Percentiles rank a stretch among this genome's conserved stretches.
These are phyloP conservation scores for Macrostomum lignano DNA, from an alignment of 1,140 invertebrate species.

Conservation along the genomic window DNA sequence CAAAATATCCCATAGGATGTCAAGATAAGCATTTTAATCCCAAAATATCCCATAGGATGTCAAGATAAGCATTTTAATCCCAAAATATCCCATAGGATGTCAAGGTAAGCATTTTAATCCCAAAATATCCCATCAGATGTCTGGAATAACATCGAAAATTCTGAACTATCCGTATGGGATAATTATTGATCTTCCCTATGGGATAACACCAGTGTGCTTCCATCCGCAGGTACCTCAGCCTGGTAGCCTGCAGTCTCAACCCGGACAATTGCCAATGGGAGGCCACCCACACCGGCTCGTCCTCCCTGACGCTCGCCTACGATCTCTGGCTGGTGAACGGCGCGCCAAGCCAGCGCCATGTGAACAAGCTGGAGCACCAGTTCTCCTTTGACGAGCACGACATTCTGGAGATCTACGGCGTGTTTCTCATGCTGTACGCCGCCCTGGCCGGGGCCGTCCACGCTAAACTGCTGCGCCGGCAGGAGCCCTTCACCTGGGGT, in stretches of 20 bases:
- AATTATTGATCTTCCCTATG: too few species aligned
- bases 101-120: too few species aligned
- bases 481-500: background rate
- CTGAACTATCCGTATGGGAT: too few species aligned
- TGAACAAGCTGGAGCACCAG: conserved; percentile 60
- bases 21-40: too few species aligned
- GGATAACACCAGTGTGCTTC: too few species aligned
- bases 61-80: too few species aligned
- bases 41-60: too few species aligned
- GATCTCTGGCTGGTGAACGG: conserved; percentile 86
- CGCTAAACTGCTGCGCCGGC: background rate
- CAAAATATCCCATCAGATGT: too few species aligned
- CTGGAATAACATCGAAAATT: too few species aligned
- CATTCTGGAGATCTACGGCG: conserved; percentile 58
- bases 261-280: conserved; percentile 32
- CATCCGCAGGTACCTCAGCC: conserved; percentile 35
- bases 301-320: conserved; percentile 38
- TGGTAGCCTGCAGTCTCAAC: conserved; percentile 58
- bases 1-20: too few species aligned
- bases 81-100: too few species aligned
- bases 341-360: conserved; percentile 38
- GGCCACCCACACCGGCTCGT: conserved; percentile 17
- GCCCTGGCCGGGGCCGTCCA: conserved; percentile 31
- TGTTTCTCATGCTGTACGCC: conserved; percentile 58
- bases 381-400: conserved; percentile 71